phyloP scores from a whole-genome alignment of 1,140 invertebrate genomes.

The Pachypsylla venusta region DNA sequence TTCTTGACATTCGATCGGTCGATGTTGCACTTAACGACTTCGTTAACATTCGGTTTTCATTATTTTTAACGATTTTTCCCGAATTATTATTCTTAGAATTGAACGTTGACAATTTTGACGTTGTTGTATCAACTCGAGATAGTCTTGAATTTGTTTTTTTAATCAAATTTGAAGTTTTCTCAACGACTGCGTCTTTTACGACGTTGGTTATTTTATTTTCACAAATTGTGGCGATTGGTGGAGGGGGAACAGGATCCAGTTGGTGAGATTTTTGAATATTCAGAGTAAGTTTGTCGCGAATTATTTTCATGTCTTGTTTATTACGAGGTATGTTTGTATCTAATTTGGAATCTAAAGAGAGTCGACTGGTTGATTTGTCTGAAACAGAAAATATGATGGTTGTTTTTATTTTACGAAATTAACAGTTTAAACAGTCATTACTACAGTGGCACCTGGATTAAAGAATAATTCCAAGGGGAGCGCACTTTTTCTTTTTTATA shows the following conservation, averaged over 20 bases:
- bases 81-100: no score
- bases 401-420: no score
- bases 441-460: no score
- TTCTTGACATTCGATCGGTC: background rate
- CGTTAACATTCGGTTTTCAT: background rate
- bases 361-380: conserved; percentile 5
- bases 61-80: no score
- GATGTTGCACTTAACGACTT: background rate
- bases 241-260: background rate
- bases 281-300: background rate
- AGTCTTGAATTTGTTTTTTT: background rate
- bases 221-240: no score
- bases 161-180: background rate
- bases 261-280: conserved; percentile 3
- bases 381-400: background rate
- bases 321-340: background rate
- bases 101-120: no score
- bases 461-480: no score
- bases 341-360: background rate
- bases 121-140: background rate
- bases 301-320: background rate
- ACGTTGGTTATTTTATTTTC: no score
- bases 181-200: background rate
- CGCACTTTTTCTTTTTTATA: no score
- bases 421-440: no score